Evolutionary conservation across 2,113 vertebrate species (phyloP), one percentile per base, ranked within the genome.

Genomic region (Tretioscincus oriximinensis): DNA sequence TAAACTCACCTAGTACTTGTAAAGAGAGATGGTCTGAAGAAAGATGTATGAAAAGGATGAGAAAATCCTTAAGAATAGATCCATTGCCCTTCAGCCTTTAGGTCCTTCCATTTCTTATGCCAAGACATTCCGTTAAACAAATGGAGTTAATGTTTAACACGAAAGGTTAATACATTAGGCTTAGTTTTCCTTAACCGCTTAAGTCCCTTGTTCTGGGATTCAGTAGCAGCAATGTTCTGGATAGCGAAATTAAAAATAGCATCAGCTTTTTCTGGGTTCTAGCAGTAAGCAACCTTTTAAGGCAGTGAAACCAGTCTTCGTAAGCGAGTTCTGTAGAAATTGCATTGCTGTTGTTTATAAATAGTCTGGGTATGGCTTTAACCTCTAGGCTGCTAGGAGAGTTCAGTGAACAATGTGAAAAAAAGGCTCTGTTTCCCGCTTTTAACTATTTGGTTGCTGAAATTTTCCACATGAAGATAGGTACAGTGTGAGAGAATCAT

Each of bases 371-470:
- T 69, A 10, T 61, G 61, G 3, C 77, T 88, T 60, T 74, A 85
- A 69, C 81, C 70, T 73, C 71, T 29, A 84, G 60, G 11, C 76
- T 29, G 51, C 47, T 69, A 29, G 18, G 9, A 0, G 70, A 73
- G 29, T 41, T 7, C 35, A 65, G 75, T 47, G 63, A 29, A 47
- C 45, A 76, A 60, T 60, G 80, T 31, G 29, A 4, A 61, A 58
- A 67, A 70, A 54, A 1, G 35, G 64, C 1, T 10, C 5, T 0
- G 2, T 45, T 14, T 24, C 18, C 54, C 41, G 20, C 24, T 65
- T 45, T 92, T 92, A 92, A 92, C 92, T 29, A 6, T 87, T 89
- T 65, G 1, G 29, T 51, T 92, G 79, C 91, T 74, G 81, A 90
- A 92, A 92, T 45, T 93, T 93, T 93, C 91, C 90, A 29, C 14